These are phyloP conservation scores for Limosa lapponica DNA, from an alignment of 2,797 vertebrate species.

Conservation along the genomic window DNA sequence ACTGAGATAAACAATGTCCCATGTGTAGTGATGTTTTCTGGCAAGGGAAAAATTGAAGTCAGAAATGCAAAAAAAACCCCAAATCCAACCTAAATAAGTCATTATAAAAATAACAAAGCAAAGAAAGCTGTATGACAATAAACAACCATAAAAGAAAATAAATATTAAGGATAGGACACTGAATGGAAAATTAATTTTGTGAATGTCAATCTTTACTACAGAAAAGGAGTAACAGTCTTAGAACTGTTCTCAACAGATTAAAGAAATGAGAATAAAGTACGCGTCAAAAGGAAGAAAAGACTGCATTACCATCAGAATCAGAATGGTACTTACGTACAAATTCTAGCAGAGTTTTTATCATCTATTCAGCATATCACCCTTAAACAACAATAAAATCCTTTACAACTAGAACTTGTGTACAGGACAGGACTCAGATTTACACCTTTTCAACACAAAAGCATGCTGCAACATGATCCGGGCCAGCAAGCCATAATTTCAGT, in stretches of 20 bases:
- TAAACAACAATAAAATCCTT: neutral
- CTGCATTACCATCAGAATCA: neutral
- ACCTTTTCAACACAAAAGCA: neutral
- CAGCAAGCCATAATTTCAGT: neutral
- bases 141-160: neutral
- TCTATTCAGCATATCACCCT: neutral
- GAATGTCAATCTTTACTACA: neutral
- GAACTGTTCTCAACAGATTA: neutral
- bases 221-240: neutral
- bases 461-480: neutral
- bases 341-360: neutral
- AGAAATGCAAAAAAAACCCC: neutral
- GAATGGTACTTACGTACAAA: neutral
- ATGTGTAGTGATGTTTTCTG: neutral
- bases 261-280: conserved; percentile 13
- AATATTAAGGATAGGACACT: neutral
- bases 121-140: neutral
- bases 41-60: neutral
- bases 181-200: neutral
- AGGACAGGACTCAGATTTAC: neutral
- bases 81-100: neutral
- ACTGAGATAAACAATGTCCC: neutral
- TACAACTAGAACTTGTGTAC: neutral
- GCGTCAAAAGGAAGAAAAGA: neutral
- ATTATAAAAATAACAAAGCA: neutral